Conservation (phyloP, 2,888 invertebrate species). For the Melanostoma mellinum region DNA sequence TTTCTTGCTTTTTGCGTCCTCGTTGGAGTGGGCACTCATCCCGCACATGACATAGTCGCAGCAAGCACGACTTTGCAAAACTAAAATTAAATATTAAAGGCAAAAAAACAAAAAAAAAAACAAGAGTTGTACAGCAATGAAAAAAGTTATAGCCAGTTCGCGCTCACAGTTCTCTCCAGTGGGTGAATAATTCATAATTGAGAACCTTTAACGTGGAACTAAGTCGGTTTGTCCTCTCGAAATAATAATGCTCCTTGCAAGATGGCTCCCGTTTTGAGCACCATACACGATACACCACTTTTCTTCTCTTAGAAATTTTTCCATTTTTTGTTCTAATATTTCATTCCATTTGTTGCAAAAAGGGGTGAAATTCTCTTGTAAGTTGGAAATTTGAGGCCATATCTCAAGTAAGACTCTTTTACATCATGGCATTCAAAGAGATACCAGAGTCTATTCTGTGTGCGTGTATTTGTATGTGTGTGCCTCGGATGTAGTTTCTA, state of each 20-base stretch:
- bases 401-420: slow-evolving; percentile 2
- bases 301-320: not conserved
- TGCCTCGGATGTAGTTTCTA: too few relatives aligned
- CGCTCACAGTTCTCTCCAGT: not conserved
- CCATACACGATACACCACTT: not conserved
- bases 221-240: not conserved
- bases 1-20: slow-evolving; percentile 55
- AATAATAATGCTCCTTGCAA: slow-evolving; percentile 10
- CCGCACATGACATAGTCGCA: slow-evolving; percentile 31
- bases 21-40: slow-evolving; percentile 55
- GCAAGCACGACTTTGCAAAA: slow-evolving; percentile 47
- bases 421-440: not conserved
- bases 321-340: not conserved
- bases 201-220: not conserved
- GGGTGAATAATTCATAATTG: slow-evolving; percentile 36
- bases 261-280: slow-evolving; percentile 4
- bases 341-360: not conserved
- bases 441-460: too few relatives aligned
- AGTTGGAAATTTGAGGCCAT: not conserved
- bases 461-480: too few relatives aligned
- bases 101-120: not conserved
- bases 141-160: not conserved
- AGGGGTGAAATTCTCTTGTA: too few relatives aligned
- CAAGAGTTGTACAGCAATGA: not conserved
- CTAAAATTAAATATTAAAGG: slow-evolving; percentile 69